phyloP scores from a whole-genome alignment of 2,113 vertebrate species.

The Haemorhous mexicanus region DNA sequence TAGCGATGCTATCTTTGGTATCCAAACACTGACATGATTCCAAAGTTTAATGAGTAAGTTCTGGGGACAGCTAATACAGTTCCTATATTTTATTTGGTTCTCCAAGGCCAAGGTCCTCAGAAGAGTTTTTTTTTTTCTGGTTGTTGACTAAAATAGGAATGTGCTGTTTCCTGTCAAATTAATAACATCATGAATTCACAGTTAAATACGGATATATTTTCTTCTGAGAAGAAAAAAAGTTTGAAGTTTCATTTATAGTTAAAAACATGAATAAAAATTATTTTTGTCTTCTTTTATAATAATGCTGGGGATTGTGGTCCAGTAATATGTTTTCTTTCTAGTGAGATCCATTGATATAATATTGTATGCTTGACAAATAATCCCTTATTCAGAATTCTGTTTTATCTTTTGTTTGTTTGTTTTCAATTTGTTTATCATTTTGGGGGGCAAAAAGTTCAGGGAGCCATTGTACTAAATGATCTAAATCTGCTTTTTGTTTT shows the following conservation, averaged over 20 bases:
- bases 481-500: not conserved
- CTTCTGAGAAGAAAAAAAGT: not conserved
- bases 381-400: not conserved
- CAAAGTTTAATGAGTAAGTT: not conserved
- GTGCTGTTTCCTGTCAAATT: not conserved
- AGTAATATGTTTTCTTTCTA: not conserved
- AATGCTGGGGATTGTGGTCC: not conserved
- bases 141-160: not conserved
- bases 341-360: not conserved
- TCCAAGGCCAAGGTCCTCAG: not conserved
- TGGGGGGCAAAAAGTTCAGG: not conserved
- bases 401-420: not conserved
- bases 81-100: not conserved
- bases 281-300: not conserved
- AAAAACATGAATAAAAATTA: not conserved
- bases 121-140: not conserved
- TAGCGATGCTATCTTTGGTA: not conserved
- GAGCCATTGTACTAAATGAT: not conserved
- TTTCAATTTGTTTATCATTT: not conserved
- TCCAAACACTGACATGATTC: not conserved
- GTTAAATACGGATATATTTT: not conserved
- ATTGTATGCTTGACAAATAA: not conserved
- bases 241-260: not conserved
- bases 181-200: not conserved
- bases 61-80: not conserved